Conservation (phyloP, 1,140 invertebrate genomes). For the Bombyx mandarina region DNA sequence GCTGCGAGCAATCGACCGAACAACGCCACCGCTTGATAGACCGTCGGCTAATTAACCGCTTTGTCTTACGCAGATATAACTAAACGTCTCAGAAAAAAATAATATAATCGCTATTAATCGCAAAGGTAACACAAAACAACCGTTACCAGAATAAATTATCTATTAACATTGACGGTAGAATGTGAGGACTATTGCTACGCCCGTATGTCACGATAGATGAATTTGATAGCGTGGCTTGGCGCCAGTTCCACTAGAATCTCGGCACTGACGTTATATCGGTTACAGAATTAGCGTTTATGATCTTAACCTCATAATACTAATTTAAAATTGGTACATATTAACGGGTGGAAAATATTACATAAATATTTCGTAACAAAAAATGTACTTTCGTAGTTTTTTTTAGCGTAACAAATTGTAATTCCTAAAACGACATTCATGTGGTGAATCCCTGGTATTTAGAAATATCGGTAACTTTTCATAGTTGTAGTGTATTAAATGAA, state of each 20-base stretch:
- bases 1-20: slow-evolving; percentile 49
- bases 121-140: too few relatives aligned
- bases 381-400: too few relatives aligned
- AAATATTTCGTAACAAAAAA: too few relatives aligned
- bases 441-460: too few relatives aligned
- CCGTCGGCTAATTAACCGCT: slow-evolving; percentile 51
- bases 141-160: too few relatives aligned
- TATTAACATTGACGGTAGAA: not conserved
- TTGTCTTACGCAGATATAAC: slow-evolving; percentile 3
- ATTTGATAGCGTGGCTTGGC: slow-evolving; percentile 43
- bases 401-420: too few relatives aligned
- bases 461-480: too few relatives aligned
- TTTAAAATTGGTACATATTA: slow-evolving; percentile 1
- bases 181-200: slow-evolving; percentile 20
- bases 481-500: too few relatives aligned
- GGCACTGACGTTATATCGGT: slow-evolving; percentile 32
- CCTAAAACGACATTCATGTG: too few relatives aligned
- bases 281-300: slow-evolving; percentile 16
- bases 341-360: too few relatives aligned
- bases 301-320: not conserved
- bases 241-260: slow-evolving; percentile 56
- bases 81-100: too few relatives aligned
- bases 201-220: slow-evolving; percentile 39
- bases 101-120: too few relatives aligned
- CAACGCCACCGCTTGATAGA: slow-evolving; percentile 45